phyloP scores from a whole-genome alignment of 1,140 invertebrate species.

The Dreissena rostriformis region DNA sequence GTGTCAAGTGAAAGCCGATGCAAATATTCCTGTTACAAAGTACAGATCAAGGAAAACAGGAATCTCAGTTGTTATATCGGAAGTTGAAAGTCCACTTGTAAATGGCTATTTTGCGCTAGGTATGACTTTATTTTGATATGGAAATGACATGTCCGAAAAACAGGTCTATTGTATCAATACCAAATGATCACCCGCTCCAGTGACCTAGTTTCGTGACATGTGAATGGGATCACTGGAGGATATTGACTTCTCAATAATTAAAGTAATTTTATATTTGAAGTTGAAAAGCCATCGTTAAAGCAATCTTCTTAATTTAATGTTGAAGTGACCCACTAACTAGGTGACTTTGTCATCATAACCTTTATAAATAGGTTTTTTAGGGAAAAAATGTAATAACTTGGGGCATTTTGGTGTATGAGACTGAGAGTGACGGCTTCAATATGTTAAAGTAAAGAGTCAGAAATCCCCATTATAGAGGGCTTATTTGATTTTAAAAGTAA shows the following conservation, averaged over 20 bases:
- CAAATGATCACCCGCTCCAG: too few species aligned
- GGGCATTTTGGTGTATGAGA: too few species aligned
- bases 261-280: neutral
- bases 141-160: too few species aligned
- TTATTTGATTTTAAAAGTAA: too few species aligned
- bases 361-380: too few species aligned
- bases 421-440: neutral
- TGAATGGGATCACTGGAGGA: neutral
- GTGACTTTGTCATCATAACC: too few species aligned
- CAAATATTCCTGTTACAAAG: constrained; percentile 88
- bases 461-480: too few species aligned
- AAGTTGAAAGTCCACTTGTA: constrained; percentile 93
- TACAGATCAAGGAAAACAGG: constrained; percentile 91
- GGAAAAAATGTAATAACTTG: neutral
- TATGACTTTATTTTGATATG: constrained; percentile 80
- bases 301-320: neutral
- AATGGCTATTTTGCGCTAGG: constrained; percentile 93
- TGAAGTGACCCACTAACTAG: too few species aligned
- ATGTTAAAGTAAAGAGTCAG: too few species aligned
- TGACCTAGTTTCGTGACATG: neutral
- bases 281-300: too few species aligned
- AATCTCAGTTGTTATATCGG: constrained; percentile 89
- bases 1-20: constrained; percentile 72
- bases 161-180: too few species aligned
- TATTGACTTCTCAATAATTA: too few species aligned